Percentiles rank a stretch among this genome's conserved stretches.
Conservation (phyloP, 2,797 vertebrate genomes). For the Tympanoctomys barrerae region DNA sequence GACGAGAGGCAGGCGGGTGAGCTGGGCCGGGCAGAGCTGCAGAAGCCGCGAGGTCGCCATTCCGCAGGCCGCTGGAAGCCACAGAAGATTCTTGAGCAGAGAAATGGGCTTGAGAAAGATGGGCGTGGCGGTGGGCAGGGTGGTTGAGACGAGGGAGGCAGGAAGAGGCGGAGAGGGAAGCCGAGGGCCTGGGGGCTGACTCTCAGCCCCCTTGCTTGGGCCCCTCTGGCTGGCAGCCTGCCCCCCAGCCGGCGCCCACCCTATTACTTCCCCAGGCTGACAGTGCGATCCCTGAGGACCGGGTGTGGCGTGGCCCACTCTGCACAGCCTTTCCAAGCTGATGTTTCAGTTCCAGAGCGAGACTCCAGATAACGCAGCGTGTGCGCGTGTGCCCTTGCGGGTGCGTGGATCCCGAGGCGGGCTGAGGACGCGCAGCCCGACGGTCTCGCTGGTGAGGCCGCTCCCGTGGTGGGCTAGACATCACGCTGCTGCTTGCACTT, state of each 20-base stretch:
- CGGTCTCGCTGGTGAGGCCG: too few species aligned
- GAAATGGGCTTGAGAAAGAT: neutral
- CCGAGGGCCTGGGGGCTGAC: neutral
- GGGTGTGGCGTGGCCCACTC: too few species aligned
- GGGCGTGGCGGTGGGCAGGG: rapidly evolving
- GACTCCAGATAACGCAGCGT: neutral
- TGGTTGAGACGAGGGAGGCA: too few species aligned
- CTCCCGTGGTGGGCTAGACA: too few species aligned
- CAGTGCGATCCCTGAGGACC: too few species aligned
- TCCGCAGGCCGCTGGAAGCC: neutral
- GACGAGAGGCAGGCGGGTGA: neutral
- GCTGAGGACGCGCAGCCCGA: too few species aligned
- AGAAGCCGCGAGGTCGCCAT: neutral
- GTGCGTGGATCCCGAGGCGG: too few species aligned
- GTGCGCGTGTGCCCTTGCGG: neutral
- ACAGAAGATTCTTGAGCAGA: neutral
- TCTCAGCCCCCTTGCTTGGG: neutral
- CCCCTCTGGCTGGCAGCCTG: neutral
- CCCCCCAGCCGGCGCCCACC: neutral
- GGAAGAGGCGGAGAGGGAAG: too few species aligned
- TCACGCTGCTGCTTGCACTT: neutral
- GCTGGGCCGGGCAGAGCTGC: neutral
- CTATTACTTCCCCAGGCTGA: neutral
- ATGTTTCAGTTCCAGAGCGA: neutral
- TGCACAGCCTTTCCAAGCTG: neutral